Conservation (phyloP, 2,113 vertebrate species). For the Podilymbus podiceps region DNA sequence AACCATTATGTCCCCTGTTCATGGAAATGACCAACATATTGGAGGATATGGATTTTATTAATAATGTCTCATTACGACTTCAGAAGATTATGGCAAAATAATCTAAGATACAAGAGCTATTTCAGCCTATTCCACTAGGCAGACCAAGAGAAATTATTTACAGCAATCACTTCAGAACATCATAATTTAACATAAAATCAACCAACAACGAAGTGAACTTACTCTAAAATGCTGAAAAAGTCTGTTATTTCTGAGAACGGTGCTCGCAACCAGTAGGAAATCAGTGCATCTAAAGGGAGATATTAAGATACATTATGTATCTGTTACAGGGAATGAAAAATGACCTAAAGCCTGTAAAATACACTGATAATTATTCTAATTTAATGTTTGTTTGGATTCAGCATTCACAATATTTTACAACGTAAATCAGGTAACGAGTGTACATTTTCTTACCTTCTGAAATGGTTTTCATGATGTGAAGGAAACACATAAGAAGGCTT, state of each 20-base stretch:
- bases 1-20: background rate
- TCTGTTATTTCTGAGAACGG: conserved; percentile 93
- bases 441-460: conserved; percentile 83
- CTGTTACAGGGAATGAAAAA: background rate
- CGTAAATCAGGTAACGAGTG: background rate
- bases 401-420: background rate
- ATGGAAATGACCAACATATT: background rate
- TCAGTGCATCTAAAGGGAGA: conserved; percentile 86
- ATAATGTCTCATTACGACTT: background rate
- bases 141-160: background rate
- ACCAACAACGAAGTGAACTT: conserved; percentile 66
- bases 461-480: conserved; percentile 99
- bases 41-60: background rate
- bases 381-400: background rate
- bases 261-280: conserved; percentile 95
- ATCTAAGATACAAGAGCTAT: background rate
- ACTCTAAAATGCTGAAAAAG: conserved; percentile 99
- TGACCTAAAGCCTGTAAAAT: background rate
- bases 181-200: background rate
- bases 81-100: background rate
- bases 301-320: background rate
- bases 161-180: background rate
- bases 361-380: background rate
- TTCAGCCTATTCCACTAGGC: background rate
- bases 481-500: conserved; percentile 94